A percentile compares a stretch with the other conserved stretches of the same genome.
phyloP scores from a whole-genome alignment of 2,888 invertebrate species.

The Busseola fusca region DNA sequence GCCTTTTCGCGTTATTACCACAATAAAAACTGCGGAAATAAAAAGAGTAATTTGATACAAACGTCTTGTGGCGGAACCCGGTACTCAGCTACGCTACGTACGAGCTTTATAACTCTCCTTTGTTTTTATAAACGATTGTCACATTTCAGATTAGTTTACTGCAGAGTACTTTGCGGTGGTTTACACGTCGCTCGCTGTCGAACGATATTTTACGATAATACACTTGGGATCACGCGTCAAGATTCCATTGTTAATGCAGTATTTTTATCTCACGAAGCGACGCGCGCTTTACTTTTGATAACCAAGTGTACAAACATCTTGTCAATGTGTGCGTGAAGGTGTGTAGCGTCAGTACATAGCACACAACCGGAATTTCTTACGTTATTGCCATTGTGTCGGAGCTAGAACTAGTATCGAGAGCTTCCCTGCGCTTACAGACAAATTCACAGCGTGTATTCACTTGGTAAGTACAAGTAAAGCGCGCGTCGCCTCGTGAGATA shows the following conservation, averaged over 20 bases:
- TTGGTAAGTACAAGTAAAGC: background rate
- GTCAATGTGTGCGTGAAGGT: background rate
- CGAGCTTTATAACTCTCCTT: slow-evolving; percentile 48
- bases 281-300: background rate
- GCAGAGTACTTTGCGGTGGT: background rate
- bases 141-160: slow-evolving; percentile 24
- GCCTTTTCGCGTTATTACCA: slow-evolving; percentile 78
- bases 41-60: slow-evolving; percentile 82
- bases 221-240: background rate
- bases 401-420: no score
- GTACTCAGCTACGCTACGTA: slow-evolving; percentile 69
- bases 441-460: background rate
- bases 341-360: background rate
- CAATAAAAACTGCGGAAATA: slow-evolving; percentile 83
- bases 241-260: background rate
- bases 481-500: background rate
- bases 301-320: background rate
- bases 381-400: background rate
- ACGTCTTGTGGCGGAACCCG: slow-evolving; percentile 74
- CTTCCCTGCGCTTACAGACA: background rate
- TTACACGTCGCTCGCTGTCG: slow-evolving; percentile 3
- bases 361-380: background rate
- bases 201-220: background rate
- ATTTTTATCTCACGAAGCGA: background rate
- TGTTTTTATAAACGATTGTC: slow-evolving; percentile 45